Base-by-base conservation (phyloP, 2,797 vertebrate species). In the Rhinatrema bivittatum region DNA sequence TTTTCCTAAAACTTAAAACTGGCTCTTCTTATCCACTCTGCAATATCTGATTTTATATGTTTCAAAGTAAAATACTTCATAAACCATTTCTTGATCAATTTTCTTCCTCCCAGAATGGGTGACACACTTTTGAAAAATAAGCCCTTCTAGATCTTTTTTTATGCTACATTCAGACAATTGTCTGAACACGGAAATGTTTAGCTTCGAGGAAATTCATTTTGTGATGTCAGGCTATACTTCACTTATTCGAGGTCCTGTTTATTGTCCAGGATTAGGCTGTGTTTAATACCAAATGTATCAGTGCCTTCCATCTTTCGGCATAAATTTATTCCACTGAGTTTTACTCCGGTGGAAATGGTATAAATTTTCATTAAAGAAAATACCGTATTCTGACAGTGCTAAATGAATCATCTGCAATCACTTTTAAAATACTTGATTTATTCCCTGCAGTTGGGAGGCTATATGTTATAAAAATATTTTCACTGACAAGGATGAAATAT, bases 361-460 rank as follows among this genome's bases (percentile, higher is more conserved):
- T 53, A 71, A 50, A 68, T 68, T 71, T 68, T 69, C 45, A 53
- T 71, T 65, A 64, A 67, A 59, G 48, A 72, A 76, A 75, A 71
- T 17, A 45, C 28, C 62, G 1, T 49, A 41, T 66, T 68, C 54
- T 62, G 61, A 60, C 62, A 72, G 29, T 19, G 37, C 22, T 53
- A 63, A 69, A 70, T 65, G 47, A 69, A 65, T 79, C 32, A 62
- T 58, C 34, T 58, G 25, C 49, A 69, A 50, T 68, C 35, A 41
- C 43, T 70, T 74, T 66, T 53, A 46, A 78, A 70, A 68, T 44
- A 28, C 13, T 53, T 58, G 36, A 70, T 74, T 71, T 76, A 69
- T 63, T 60, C 42, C 35, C 39, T 58, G 25, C 22, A 35, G 36
- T 67, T 64, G 36, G 52, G 63, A 65, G 32, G 15, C 14, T 54